These are phyloP conservation scores for Cepphus grylle DNA, from an alignment of 2,113 vertebrate genomes.

Conservation along the genomic window DNA sequence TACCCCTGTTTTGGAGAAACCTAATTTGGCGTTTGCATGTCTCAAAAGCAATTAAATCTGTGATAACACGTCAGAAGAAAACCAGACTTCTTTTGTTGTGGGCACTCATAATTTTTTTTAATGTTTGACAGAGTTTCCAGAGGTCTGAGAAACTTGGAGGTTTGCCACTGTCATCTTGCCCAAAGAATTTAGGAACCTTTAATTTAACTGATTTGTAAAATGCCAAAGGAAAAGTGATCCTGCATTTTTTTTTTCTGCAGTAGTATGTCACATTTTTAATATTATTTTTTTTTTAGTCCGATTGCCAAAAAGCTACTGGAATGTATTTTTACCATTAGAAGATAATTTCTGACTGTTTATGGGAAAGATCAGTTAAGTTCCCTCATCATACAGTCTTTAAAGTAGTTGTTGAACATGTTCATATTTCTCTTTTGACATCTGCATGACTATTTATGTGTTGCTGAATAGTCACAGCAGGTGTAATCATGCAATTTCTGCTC, in stretches of 20 bases:
- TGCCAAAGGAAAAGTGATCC: not conserved
- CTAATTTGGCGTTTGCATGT: not conserved
- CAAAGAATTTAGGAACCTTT: not conserved
- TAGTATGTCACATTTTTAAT: not conserved
- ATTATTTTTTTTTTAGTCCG: not conserved
- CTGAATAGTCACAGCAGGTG: not conserved
- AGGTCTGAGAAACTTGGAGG: not conserved
- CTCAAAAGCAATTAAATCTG: not conserved
- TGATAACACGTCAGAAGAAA: not conserved
- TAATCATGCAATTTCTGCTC: not conserved
- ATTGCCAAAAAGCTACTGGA: not conserved
- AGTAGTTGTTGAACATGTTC: not conserved
- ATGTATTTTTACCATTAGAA: not conserved
- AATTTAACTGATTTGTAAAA: not conserved
- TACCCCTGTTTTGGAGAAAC: not conserved
- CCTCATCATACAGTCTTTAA: not conserved
- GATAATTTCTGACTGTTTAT: not conserved
- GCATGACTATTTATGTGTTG: not conserved
- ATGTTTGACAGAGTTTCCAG: not conserved
- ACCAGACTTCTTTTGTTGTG: not conserved
- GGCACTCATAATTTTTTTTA: not conserved
- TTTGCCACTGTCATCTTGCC: not conserved
- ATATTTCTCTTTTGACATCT: not conserved
- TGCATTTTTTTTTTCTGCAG: not conserved
- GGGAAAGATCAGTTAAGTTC: not conserved